These are phyloP conservation scores for Stichopus chloronotus DNA, from an alignment of 35 echinoderm and acorn worm species.

Conservation along the genomic window DNA sequence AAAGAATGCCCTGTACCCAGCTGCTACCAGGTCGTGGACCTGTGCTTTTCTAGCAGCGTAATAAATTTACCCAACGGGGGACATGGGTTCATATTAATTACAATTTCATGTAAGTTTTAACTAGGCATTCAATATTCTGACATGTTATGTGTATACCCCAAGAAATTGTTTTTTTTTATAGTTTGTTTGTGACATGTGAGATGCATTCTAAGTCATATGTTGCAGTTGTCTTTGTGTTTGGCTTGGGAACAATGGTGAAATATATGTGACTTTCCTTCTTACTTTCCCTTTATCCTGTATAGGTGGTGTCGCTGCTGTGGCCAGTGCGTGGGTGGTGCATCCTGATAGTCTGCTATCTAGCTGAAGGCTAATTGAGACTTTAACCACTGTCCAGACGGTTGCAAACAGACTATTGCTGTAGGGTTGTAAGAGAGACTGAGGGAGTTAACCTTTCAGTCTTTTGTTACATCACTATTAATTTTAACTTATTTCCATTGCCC, in stretches of 20 bases:
- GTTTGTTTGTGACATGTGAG: background rate
- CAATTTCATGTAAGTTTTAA: background rate
- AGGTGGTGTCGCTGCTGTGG: conserved; percentile 23
- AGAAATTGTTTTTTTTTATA: background rate
- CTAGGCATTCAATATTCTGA: background rate
- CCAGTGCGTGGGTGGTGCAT: conserved; percentile 19
- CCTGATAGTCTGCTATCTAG: background rate
- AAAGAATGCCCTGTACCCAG: too few relatives aligned
- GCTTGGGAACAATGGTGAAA: background rate
- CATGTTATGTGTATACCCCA: conserved; percentile 1
- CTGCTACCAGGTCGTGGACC: too few relatives aligned
- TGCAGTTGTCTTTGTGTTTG: too few relatives aligned
- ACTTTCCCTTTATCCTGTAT: background rate
- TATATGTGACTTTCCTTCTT: background rate
- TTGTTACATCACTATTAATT: background rate
- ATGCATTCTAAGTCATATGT: background rate
- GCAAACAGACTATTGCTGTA: conserved; percentile 13
- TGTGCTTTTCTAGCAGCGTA: too few relatives aligned
- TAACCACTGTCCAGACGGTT: conserved; percentile 29
- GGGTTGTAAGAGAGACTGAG: background rate
- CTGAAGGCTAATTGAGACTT: too few relatives aligned
- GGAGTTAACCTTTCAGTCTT: background rate
- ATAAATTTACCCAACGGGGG: background rate
- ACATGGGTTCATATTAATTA: background rate
- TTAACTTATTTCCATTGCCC: background rate